phyloP scores from a whole-genome alignment of 2,888 invertebrate species.

The Coenonympha glycerion region DNA sequence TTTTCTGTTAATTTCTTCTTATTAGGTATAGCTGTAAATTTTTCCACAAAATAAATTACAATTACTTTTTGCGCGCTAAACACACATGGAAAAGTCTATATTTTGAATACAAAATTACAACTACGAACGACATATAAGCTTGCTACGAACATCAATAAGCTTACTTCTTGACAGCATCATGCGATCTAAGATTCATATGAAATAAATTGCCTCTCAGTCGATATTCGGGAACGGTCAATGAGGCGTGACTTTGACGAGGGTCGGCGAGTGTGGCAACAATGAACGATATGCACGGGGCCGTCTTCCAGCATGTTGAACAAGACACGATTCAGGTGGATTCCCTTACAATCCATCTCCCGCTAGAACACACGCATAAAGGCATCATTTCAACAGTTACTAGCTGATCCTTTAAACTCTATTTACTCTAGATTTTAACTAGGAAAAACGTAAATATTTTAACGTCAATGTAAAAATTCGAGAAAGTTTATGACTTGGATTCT shows the following conservation, averaged over 20 bases:
- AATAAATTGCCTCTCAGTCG: slow-evolving; percentile 70
- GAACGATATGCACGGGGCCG: slow-evolving; percentile 64
- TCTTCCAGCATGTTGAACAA: slow-evolving; percentile 60
- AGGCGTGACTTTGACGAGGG: slow-evolving; percentile 72
- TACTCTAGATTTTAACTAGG: too few species aligned
- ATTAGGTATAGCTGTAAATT: too few species aligned
- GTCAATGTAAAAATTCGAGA: too few species aligned
- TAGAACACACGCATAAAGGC: slow-evolving; percentile 15
- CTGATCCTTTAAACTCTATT: too few species aligned
- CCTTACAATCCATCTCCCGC: slow-evolving; percentile 20
- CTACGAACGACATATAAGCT: too few species aligned
- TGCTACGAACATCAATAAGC: slow-evolving; percentile 43
- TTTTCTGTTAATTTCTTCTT: too few species aligned
- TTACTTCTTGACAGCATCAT: slow-evolving; percentile 59
- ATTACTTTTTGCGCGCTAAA: too few species aligned
- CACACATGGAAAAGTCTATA: too few species aligned
- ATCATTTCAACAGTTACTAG: background rate
- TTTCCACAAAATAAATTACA: too few species aligned
- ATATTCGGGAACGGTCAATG: slow-evolving; percentile 67
- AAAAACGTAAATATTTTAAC: too few species aligned
- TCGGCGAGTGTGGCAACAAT: slow-evolving; percentile 35
- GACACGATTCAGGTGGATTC: slow-evolving; percentile 54
- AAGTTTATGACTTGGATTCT: too few species aligned
- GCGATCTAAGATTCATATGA: slow-evolving; percentile 67
- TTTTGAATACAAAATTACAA: too few species aligned